Percentiles rank a stretch among this genome's conserved stretches.
These are phyloP conservation scores for Coelopa frigida DNA, from an alignment of 1,140 invertebrate genomes.

Conservation along the genomic window DNA sequence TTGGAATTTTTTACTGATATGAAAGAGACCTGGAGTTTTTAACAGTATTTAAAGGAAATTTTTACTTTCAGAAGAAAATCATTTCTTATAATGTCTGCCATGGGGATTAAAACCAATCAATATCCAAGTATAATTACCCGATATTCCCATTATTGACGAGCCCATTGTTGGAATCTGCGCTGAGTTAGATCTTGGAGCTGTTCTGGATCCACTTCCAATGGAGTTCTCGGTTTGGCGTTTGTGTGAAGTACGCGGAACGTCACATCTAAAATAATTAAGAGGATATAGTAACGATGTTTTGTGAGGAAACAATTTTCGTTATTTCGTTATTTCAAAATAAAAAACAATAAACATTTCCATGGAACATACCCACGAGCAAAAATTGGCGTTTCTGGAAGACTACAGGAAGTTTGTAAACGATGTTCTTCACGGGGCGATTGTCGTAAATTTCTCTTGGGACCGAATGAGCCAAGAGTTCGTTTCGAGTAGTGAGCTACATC, in stretches of 20 bases:
- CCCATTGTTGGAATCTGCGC: conserved; percentile 47
- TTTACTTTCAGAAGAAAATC: too few species aligned
- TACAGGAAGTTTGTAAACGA: conserved; percentile 70
- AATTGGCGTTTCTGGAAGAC: conserved; percentile 73
- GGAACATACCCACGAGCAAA: conserved; percentile 59
- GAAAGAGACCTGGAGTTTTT: too few species aligned
- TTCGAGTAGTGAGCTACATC: too few species aligned
- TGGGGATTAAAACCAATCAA: background rate
- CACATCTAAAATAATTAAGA: conserved; percentile 46
- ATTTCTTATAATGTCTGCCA: background rate
- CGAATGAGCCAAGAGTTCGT: too few species aligned
- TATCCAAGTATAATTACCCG: conserved; percentile 14
- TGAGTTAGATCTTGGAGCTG: conserved; percentile 53
- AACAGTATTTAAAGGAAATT: too few species aligned
- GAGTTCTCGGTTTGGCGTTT: conserved; percentile 50
- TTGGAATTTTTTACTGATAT: too few species aligned
- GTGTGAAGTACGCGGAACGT: conserved; percentile 67
- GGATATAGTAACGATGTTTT: background rate
- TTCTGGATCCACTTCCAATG: conserved; percentile 42
- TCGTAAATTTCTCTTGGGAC: conserved; percentile 37
- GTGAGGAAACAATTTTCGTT: background rate
- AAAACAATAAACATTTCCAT: conserved; percentile 3
- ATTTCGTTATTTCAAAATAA: background rate
- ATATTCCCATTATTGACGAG: conserved; percentile 44
- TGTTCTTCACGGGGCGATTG: conserved; percentile 48